Conservation (phyloP, 2,888 invertebrate genomes). For the Cyrtodaria siliqua region DNA sequence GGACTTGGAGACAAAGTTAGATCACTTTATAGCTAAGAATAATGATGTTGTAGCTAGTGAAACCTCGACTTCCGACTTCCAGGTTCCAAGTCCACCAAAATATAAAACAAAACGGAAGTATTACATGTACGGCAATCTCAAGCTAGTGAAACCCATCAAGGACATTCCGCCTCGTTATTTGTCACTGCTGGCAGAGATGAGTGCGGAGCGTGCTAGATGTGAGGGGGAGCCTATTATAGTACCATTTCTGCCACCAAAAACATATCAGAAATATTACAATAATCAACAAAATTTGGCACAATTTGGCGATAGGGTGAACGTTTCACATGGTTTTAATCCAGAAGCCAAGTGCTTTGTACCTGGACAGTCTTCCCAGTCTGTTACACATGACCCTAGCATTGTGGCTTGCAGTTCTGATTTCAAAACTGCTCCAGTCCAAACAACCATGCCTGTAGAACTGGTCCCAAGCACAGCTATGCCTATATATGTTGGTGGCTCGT, state of each 20-base stretch:
- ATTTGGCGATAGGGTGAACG: neutral
- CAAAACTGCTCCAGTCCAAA: neutral
- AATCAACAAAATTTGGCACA: neutral
- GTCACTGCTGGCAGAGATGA: slow-evolving; percentile 74
- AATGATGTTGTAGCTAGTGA: slow-evolving; percentile 42
- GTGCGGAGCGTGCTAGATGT: slow-evolving; percentile 77
- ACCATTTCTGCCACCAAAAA: slow-evolving; percentile 62
- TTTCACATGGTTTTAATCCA: slow-evolving; percentile 62
- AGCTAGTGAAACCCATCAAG: slow-evolving; percentile 82
- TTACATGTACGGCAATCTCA: slow-evolving; percentile 82
- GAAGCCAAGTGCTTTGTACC: slow-evolving; percentile 74
- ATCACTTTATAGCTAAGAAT: slow-evolving; percentile 62
- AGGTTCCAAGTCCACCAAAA: slow-evolving; percentile 46
- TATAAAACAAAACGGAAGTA: slow-evolving; percentile 76
- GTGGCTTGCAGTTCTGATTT: slow-evolving; percentile 40
- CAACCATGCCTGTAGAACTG: neutral
- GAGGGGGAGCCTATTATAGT: slow-evolving; percentile 82
- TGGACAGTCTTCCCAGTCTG: slow-evolving; percentile 32
- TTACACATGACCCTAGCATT: slow-evolving; percentile 59
- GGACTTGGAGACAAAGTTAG: slow-evolving; percentile 42
- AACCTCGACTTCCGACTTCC: slow-evolving; percentile 31
- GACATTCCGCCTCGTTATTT: slow-evolving; percentile 83
- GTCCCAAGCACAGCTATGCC: neutral
- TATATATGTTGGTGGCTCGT: neutral
- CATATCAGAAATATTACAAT: slow-evolving; percentile 28